phyloP scores from a whole-genome alignment of 2,888 invertebrate genomes.

The Maniola hyperantus region DNA sequence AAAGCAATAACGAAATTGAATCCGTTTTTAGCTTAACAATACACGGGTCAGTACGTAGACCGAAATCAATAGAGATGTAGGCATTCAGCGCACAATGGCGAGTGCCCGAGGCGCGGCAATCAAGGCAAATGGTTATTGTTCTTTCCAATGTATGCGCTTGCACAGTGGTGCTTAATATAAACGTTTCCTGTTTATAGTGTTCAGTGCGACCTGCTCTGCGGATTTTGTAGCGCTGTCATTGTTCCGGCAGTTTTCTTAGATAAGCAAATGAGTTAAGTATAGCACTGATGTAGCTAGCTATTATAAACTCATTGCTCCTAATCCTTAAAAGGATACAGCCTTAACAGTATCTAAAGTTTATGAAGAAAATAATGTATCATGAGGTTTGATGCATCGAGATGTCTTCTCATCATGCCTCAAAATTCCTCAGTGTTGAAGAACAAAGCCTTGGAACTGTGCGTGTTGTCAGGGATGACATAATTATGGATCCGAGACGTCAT shows the following conservation, averaged over 20 bases:
- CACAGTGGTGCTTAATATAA: conserved; percentile 46
- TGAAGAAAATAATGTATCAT: too few relatives aligned
- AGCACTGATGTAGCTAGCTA: conserved; percentile 2
- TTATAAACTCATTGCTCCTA: not conserved
- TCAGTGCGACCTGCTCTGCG: conserved; percentile 28
- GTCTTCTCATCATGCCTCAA: too few relatives aligned
- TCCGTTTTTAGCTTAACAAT: conserved; percentile 32
- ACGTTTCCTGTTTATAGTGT: conserved; percentile 47
- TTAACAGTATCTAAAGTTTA: too few relatives aligned
- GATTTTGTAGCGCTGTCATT: conserved; percentile 26
- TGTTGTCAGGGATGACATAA: too few relatives aligned
- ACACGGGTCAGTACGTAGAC: conserved; percentile 30
- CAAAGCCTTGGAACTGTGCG: too few relatives aligned
- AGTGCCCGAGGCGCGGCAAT: conserved; percentile 42
- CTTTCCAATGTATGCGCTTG: conserved; percentile 46
- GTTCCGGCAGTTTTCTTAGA: conserved; percentile 30
- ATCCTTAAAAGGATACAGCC: too few relatives aligned
- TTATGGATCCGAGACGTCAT: too few relatives aligned
- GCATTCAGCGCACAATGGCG: conserved; percentile 49
- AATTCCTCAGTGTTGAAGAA: too few relatives aligned
- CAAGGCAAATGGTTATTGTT: conserved; percentile 49
- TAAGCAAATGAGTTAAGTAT: conserved; percentile 10
- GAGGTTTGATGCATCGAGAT: too few relatives aligned
- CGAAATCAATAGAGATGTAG: conserved; percentile 51
- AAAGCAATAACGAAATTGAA: conserved; percentile 36